Percentiles rank a stretch among this genome's conserved stretches.
Evolutionary conservation across 2,113 vertebrate species (phyloP).

Genomic region (Pan troglodytes): NHGRI_mPanTro3-v2.1_pri NC_072421.2:147722001-147722500

Average conservation of each 20-base stretch:
- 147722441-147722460: conserved; percentile 80
- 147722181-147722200: conserved; percentile 22
- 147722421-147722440: conserved; percentile 79
- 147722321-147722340: conserved; percentile 80
- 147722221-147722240: conserved; percentile 81
- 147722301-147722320: conserved; percentile 81
- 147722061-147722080: neutral
- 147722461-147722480: conserved; percentile 75
- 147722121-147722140: conserved; percentile 53
- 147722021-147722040: neutral
- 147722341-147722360: conserved; percentile 75
- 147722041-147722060: neutral
- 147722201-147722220: conserved; percentile 73
- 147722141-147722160: conserved; percentile 65
- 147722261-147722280: conserved; percentile 82
- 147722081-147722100: conserved; percentile 4
- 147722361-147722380: conserved; percentile 72
- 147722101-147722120: conserved; percentile 60
- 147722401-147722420: conserved; percentile 75
- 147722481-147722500: conserved; percentile 72
- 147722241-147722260: conserved; percentile 84
- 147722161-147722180: conserved; percentile 66
- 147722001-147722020: neutral
- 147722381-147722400: conserved; percentile 78
- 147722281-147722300: conserved; percentile 81